Base-by-base conservation (phyloP, 64 coral and sea anemone species). In the Montipora cactus region DNA sequence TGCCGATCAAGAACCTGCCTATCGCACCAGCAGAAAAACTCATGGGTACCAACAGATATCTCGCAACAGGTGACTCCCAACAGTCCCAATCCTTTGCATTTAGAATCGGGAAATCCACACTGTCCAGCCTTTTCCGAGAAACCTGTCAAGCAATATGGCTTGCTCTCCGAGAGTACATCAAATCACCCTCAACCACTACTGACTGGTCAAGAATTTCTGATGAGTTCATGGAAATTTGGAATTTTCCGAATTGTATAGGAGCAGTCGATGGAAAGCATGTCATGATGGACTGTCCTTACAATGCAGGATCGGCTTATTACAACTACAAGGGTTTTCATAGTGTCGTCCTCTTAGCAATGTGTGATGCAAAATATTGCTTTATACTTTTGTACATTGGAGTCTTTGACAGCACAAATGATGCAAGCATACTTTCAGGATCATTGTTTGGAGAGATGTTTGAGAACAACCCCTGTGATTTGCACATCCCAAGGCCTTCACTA, bases 71-170 rank as follows among this genome's bases (percentile, higher is more conserved):
- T 44, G 88, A 89, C 22, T 50, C 74, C 23, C 88, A 89, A 58
- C 88, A 89, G 47, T 77, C 71, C 16, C 74, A 53, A 53, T 53
- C 51, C 51, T 53, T 53, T 28, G 51, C 51, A 53, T 53, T 53
- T 53, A 62, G 75, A 18, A 78, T 89, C 9, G 88, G 88, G 21
- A 89, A 45, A 79, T 71, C 88, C 20, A 89, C 73, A 19, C 19
- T 79, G 21, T 79, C 74, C 7, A 89, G 16, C 12, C 50, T 89
- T 45, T 4, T 89, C 11, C 23, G 88, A 79, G 88, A 89, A 67
- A 89, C 88, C 16, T 89, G 88, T 79, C 74, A 77, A 44, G 72
- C 88, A 25, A 78, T 89, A 57, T 89, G 75, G 88, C 18, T n/a
- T 64, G 74, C 75, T 51, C 55, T 89, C 19, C 11, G 78, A 23